Conservation (phyloP, 2,113 vertebrate genomes). For the Mobula birostris region DNA sequence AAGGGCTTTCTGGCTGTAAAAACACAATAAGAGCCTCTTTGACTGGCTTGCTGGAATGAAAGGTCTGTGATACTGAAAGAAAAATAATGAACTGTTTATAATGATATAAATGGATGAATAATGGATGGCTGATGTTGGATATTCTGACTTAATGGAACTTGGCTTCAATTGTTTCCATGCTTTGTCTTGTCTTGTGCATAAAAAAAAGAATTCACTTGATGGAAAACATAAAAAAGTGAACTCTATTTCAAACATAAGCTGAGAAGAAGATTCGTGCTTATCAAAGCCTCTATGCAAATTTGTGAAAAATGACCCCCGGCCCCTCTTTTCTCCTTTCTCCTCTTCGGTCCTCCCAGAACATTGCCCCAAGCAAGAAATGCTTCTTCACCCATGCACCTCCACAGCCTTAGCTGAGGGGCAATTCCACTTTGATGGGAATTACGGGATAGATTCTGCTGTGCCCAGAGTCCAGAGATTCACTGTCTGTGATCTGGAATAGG, state of each 20-base stretch:
- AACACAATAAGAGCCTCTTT: conserved; percentile 32
- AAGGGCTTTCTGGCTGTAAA: conserved; percentile 18
- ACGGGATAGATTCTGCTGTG: neutral
- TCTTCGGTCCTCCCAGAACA: neutral
- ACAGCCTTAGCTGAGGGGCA: neutral
- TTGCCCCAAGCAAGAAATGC: neutral
- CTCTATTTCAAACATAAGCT: neutral
- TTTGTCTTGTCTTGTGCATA: conserved; percentile 7
- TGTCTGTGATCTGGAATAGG: too few relatives aligned
- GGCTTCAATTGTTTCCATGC: conserved; percentile 28
- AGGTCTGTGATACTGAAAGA: neutral
- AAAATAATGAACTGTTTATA: conserved; percentile 4
- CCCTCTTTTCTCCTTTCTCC: neutral
- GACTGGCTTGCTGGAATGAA: neutral
- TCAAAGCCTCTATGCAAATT: neutral
- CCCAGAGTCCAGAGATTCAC: neutral
- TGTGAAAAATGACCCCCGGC: neutral
- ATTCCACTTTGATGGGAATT: neutral
- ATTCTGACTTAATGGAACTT: conserved; percentile 34
- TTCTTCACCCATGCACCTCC: neutral
- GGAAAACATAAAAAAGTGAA: neutral
- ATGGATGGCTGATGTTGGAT: conserved; percentile 26
- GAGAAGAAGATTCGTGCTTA: neutral
- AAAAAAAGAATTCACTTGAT: neutral
- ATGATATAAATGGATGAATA: conserved; percentile 27